Conservation (phyloP, 2,113 vertebrate genomes). For the Rousettus leschenaultii region DNA sequence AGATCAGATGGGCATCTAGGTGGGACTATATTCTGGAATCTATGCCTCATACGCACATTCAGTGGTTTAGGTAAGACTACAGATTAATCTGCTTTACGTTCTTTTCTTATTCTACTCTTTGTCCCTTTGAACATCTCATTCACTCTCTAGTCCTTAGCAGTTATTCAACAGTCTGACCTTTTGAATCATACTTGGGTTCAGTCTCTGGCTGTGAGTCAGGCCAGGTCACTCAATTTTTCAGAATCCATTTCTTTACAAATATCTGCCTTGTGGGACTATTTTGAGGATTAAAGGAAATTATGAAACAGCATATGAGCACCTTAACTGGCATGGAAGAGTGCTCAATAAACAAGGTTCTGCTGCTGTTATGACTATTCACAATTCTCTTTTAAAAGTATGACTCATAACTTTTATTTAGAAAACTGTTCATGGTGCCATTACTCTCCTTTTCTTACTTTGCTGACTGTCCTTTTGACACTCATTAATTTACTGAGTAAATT, state of each 20-base stretch:
- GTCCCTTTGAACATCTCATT: not conserved
- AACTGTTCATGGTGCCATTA: not conserved
- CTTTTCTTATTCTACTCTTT: not conserved
- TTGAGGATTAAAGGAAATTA: not conserved
- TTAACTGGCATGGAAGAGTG: not conserved
- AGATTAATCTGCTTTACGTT: not conserved
- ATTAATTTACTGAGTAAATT: not conserved
- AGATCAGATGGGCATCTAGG: constrained; percentile 96
- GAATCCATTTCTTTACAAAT: constrained; percentile 7
- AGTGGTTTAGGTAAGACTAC: constrained; percentile 95
- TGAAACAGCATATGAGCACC: not conserved
- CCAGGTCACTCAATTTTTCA: not conserved
- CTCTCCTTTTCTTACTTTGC: not conserved
- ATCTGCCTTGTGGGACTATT: not conserved
- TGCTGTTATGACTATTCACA: not conserved
- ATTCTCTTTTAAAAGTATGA: not conserved
- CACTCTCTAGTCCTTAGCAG: not conserved
- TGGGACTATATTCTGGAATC: constrained; percentile 99
- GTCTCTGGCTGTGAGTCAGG: not conserved
- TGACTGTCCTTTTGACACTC: not conserved
- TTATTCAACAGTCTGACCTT: not conserved
- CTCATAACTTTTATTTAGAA: not conserved
- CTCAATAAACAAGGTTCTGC: not conserved
- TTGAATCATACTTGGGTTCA: not conserved
- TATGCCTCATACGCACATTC: constrained; percentile 99